These are phyloP conservation scores for Rhagoletis zephyria DNA, from an alignment of 1,140 invertebrate genomes.

Conservation along the genomic window DNA sequence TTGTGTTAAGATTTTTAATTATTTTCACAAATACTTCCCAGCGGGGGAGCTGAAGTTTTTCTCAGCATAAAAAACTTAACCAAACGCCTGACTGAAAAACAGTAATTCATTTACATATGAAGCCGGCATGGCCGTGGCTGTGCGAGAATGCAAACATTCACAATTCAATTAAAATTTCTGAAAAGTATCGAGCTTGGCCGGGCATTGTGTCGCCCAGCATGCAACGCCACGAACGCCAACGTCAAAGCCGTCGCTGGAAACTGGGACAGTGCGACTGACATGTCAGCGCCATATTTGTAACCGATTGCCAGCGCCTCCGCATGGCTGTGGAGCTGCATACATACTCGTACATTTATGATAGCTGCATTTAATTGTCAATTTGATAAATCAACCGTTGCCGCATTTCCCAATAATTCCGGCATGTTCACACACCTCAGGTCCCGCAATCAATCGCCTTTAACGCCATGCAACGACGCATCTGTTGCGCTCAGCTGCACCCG, in stretches of 20 bases:
- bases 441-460: not conserved
- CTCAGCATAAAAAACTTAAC: not conserved
- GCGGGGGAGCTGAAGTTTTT: not conserved
- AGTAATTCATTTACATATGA: not conserved
- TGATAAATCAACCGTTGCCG: slow-evolving; percentile 41
- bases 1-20: slow-evolving; percentile 8
- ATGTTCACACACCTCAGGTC: not conserved
- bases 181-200: not conserved
- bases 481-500: slow-evolving; percentile 31
- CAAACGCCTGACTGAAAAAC: slow-evolving; percentile 1
- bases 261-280: slow-evolving; percentile 42
- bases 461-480: not conserved
- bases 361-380: slow-evolving; percentile 38
- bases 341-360: not conserved
- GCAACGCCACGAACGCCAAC: not conserved
- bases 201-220: not conserved
- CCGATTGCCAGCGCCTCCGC: slow-evolving; percentile 17
- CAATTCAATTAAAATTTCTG: not conserved
- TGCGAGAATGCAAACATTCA: not conserved
- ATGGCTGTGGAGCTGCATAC: not conserved
- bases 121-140: not conserved
- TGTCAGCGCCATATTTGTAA: slow-evolving; percentile 18
- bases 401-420: not conserved
- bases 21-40: not conserved
- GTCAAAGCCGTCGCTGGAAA: not conserved